A percentile compares a stretch with the other conserved stretches of the same genome.
phyloP scores from a whole-genome alignment of 2,888 invertebrate species.

The Cheilosia variabilis region DNA sequence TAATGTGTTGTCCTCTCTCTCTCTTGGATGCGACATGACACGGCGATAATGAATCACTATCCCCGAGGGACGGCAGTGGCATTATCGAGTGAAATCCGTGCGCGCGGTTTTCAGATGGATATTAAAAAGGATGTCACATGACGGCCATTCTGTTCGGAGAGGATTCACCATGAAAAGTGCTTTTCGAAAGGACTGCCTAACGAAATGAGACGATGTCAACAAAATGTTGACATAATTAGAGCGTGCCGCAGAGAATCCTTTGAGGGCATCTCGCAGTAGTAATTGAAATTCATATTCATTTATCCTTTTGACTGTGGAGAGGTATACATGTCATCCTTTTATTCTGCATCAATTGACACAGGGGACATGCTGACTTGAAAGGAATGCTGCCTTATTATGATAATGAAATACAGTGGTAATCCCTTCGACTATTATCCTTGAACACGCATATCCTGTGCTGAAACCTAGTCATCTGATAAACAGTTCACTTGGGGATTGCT shows the following conservation, averaged over 20 bases:
- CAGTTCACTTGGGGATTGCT: constrained; percentile 64
- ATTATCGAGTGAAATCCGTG: constrained; percentile 55
- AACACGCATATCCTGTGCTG: constrained; percentile 60
- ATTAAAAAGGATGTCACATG: constrained; percentile 69
- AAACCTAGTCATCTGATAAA: constrained; percentile 71
- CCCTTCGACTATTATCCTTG: constrained; percentile 62
- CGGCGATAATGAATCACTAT: constrained; percentile 72
- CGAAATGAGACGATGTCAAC: constrained; percentile 68
- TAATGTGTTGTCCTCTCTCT: constrained; percentile 53
- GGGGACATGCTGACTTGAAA: constrained; percentile 43
- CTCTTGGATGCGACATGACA: constrained; percentile 39
- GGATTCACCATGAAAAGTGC: constrained; percentile 22
- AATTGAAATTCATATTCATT: constrained; percentile 75
- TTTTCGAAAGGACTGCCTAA: constrained; percentile 24
- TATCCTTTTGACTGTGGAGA: constrained; percentile 56
- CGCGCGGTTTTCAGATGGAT: constrained; percentile 48
- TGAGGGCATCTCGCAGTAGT: constrained; percentile 61
- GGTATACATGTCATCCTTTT: constrained; percentile 54
- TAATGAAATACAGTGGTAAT: constrained; percentile 74
- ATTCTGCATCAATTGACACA: constrained; percentile 68
- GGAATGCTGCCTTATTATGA: constrained; percentile 58
- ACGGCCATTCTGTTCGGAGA: constrained; percentile 32
- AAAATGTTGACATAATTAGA: constrained; percentile 74
- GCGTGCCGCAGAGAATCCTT: constrained; percentile 52
- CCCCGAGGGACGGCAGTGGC: constrained; percentile 60